Percentiles rank a stretch among this genome's conserved stretches.
Conservation (phyloP, 2,888 invertebrate species). For the Cryptus viduatorius region DNA sequence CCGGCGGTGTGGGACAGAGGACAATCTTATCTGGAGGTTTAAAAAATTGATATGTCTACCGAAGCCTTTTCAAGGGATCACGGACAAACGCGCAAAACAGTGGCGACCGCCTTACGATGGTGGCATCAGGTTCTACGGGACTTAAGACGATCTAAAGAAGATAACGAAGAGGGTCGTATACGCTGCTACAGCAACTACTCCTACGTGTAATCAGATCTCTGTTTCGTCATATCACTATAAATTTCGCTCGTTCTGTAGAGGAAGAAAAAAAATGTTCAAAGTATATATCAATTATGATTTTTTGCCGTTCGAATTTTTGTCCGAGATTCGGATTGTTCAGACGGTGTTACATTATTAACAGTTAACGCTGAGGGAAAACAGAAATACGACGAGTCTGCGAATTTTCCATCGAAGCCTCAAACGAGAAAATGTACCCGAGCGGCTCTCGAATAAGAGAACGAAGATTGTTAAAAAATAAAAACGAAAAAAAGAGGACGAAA, state of each 20-base stretch:
- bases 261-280: not conserved
- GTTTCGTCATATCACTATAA: constrained; percentile 50
- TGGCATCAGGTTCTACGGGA: constrained; percentile 49
- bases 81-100: constrained; percentile 49
- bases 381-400: not conserved
- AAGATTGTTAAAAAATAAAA: constrained; percentile 44
- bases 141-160: constrained; percentile 40
- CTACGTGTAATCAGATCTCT: constrained; percentile 54
- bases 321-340: not conserved
- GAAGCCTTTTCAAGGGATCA: constrained; percentile 41
- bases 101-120: constrained; percentile 24
- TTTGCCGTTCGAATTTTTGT: not conserved
- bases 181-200: constrained; percentile 3
- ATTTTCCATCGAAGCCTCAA: constrained; percentile 35
- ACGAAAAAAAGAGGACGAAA: constrained; percentile 25
- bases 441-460: constrained; percentile 27
- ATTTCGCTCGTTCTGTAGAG: not conserved
- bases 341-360: constrained; percentile 3
- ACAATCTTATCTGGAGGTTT: constrained; percentile 80
- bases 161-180: constrained; percentile 28
- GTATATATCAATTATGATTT: not conserved
- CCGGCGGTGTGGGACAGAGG: constrained; percentile 54
- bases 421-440: constrained; percentile 3
- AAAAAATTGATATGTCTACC: constrained; percentile 81
- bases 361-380: not conserved